Evolutionary conservation across 1,140 invertebrate genomes (phyloP).

Genomic region (Caenorhabditis latens): DNA sequence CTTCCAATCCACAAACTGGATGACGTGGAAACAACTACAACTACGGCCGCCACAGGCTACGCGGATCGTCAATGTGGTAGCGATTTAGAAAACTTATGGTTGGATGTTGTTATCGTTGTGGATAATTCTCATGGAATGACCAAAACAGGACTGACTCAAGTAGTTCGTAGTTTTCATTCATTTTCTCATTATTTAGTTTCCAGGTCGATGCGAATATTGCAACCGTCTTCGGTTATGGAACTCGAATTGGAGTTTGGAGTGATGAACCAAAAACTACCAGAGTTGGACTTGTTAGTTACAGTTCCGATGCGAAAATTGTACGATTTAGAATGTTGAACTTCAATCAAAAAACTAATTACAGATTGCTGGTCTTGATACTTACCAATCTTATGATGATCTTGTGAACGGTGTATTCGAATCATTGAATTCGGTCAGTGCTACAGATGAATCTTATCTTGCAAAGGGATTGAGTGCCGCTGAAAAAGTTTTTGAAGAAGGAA

Average conservation of each 20-base stretch:
- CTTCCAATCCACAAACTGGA: too few relatives aligned
- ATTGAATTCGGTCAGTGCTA: background rate
- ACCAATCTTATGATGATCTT: background rate
- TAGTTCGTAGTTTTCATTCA: background rate
- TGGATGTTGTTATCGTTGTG: background rate
- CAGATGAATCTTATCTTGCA: background rate
- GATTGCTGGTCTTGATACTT: background rate
- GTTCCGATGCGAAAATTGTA: background rate
- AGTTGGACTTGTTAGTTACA: background rate
- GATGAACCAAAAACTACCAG: background rate
- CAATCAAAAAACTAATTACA: background rate
- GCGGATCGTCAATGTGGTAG: background rate
- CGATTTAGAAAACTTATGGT: background rate
- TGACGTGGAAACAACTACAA: too few relatives aligned
- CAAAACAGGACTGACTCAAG: background rate
- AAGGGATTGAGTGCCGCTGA: background rate
- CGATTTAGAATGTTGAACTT: background rate
- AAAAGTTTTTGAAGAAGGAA: background rate
- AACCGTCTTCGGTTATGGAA: background rate
- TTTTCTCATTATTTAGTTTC: background rate
- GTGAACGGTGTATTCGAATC: background rate
- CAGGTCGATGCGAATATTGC: background rate
- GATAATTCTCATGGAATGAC: constrained; percentile 2
- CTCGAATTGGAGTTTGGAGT: background rate
- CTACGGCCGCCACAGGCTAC: background rate